Percentiles rank a stretch among this genome's conserved stretches.
phyloP scores from a whole-genome alignment of 2,797 vertebrate genomes.

The Phyllotis vaccarum region DNA sequence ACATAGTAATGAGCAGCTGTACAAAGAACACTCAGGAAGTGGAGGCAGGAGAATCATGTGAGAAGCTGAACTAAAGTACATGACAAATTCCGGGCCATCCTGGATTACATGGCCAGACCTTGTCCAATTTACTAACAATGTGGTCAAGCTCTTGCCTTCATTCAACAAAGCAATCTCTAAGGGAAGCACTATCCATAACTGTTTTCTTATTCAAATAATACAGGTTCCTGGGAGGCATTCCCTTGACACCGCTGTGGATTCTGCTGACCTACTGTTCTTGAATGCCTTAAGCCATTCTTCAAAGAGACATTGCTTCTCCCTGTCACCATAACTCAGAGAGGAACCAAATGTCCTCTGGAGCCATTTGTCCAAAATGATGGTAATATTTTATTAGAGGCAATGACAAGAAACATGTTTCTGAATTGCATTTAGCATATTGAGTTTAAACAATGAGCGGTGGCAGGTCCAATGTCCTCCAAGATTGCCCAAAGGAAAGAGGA shows the following conservation, averaged over 20 bases:
- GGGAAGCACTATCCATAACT: background rate
- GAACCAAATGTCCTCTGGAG: slow-evolving; percentile 57
- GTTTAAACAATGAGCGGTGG: background rate
- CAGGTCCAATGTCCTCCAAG: background rate
- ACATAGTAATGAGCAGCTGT: no score
- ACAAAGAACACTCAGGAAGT: background rate
- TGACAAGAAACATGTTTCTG: slow-evolving; percentile 48
- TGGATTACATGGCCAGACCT: background rate
- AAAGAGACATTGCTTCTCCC: slow-evolving; percentile 57
- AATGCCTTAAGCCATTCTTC: slow-evolving; percentile 62
- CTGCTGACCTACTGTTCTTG: slow-evolving; percentile 30
- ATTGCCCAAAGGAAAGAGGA: slow-evolving; percentile 17
- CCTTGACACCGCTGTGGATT: background rate
- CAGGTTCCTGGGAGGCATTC: background rate
- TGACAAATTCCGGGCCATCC: background rate
- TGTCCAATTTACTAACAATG: background rate
- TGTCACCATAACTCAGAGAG: slow-evolving; percentile 56
- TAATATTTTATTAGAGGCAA: slow-evolving; percentile 45
- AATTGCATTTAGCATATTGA: slow-evolving; percentile 37
- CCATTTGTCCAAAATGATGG: slow-evolving; percentile 44
- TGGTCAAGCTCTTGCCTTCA: background rate
- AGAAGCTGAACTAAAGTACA: no score
- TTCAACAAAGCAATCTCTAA: background rate
- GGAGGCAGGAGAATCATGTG: background rate
- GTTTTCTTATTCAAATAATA: background rate